Percentiles rank a stretch among this genome's conserved stretches.
Evolutionary conservation across 2,888 invertebrate species (phyloP).

Genomic region (Hololepta plana): DNA sequence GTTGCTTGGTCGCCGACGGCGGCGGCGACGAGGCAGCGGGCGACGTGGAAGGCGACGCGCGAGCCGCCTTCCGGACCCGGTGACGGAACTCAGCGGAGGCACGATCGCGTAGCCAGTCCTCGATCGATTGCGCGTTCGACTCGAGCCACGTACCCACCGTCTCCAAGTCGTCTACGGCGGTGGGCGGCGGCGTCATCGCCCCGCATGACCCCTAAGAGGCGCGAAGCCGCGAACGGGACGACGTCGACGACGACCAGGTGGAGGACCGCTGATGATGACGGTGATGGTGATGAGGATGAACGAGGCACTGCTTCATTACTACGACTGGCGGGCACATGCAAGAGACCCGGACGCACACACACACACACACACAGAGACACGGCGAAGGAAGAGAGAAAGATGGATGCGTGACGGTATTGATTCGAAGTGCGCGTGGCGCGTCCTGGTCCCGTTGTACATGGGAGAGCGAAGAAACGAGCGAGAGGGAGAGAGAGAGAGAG

Average conservation of each 20-base stretch:
- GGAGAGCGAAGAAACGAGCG: too few species aligned
- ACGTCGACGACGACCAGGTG: constrained; percentile 18
- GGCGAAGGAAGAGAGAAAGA: too few species aligned
- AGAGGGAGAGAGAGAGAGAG: too few species aligned
- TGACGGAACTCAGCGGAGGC: constrained; percentile 37
- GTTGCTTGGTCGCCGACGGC: constrained; percentile 13
- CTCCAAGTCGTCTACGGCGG: constrained; percentile 21
- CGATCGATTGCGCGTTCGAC: constrained; percentile 47
- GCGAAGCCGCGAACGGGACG: constrained; percentile 18
- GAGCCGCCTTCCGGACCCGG: constrained; percentile 19
- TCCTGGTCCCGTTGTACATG: constrained; percentile 1
- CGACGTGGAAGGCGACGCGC: constrained; percentile 25
- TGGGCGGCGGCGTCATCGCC: constrained; percentile 23
- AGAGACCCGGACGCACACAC: constrained; percentile 10
- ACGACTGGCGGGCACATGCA: constrained; percentile 12
- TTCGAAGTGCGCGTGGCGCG: constrained; percentile 13
- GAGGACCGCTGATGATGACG: constrained; percentile 9
- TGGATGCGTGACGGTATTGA: constrained; percentile 25
- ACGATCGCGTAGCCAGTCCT: constrained; percentile 60
- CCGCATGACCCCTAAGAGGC: constrained; percentile 20
- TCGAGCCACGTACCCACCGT: constrained; percentile 30
- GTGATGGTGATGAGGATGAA: constrained; percentile 15
- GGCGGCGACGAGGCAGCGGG: constrained; percentile 30
- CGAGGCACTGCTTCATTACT: constrained; percentile 16
- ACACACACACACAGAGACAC: too few species aligned